These are phyloP conservation scores for Pongo pygmaeus DNA, from an alignment of 2,113 vertebrate genomes.

Conservation along the genomic window DNA sequence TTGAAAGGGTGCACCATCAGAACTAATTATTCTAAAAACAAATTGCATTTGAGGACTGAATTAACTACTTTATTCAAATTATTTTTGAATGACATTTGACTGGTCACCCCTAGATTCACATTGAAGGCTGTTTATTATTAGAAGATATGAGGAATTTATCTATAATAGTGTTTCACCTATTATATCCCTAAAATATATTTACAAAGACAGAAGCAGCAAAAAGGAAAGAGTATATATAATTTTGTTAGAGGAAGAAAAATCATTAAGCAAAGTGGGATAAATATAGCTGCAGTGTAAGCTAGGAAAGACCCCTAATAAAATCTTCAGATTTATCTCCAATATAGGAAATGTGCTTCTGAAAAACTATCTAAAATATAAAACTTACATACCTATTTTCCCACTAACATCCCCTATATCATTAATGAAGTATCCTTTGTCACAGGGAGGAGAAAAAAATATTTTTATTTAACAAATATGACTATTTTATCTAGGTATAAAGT, in stretches of 20 bases:
- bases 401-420: neutral
- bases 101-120: neutral
- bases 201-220: neutral
- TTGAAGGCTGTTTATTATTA: neutral
- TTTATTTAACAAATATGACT: constrained; percentile 19
- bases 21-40: neutral
- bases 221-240: neutral
- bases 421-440: neutral
- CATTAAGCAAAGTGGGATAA: neutral
- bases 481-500: neutral
- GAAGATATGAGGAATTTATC: neutral
- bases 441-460: neutral
- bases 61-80: neutral
- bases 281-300: neutral
- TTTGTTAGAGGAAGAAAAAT: neutral
- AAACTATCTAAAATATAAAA: neutral
- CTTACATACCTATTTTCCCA: constrained; percentile 5
- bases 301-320: neutral
- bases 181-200: neutral
- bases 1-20: neutral
- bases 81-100: neutral
- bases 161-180: neutral
- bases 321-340: neutral
- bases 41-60: neutral
- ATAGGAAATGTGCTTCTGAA: constrained; percentile 6